Conservation (phyloP, 2,113 vertebrate species). For the Madoqua kirkii region DNA sequence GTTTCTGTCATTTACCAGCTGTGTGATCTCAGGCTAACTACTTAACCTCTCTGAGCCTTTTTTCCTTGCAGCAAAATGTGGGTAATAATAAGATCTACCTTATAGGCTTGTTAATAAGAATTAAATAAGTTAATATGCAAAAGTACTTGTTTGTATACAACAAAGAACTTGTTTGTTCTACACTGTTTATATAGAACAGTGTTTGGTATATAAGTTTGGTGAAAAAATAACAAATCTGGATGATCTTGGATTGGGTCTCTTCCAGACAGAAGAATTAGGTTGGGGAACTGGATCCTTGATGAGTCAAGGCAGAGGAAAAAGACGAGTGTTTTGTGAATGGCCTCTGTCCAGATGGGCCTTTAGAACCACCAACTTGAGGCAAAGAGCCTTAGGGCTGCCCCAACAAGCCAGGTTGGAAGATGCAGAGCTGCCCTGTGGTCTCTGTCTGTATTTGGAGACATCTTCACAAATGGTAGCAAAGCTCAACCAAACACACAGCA, state of each 20-base stretch:
- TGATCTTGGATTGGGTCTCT: not conserved
- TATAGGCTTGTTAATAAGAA: not conserved
- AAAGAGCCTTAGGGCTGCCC: too few species aligned
- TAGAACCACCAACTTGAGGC: not conserved
- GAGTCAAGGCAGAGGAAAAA: not conserved
- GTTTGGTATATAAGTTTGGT: not conserved
- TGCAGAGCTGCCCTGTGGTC: accelerated
- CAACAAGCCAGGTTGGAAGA: not conserved
- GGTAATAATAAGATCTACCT: too few species aligned
- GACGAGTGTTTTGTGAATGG: not conserved
- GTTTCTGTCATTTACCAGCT: not conserved
- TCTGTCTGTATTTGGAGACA: not conserved
- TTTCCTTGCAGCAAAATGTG: not conserved
- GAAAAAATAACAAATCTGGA: not conserved
- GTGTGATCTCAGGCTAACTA: not conserved
- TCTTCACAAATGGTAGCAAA: not conserved
- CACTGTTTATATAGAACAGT: not conserved
- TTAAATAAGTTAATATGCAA: not conserved
- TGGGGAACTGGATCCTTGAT: not conserved
- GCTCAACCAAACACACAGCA: not conserved
- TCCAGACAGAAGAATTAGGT: not conserved
- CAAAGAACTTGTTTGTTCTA: too few species aligned
- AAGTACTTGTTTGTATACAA: not conserved
- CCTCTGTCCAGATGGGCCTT: not conserved
- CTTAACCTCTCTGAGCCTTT: not conserved